Conservation (phyloP, 2,113 vertebrate genomes). For the Poeciliopsis occidentalis region DNA sequence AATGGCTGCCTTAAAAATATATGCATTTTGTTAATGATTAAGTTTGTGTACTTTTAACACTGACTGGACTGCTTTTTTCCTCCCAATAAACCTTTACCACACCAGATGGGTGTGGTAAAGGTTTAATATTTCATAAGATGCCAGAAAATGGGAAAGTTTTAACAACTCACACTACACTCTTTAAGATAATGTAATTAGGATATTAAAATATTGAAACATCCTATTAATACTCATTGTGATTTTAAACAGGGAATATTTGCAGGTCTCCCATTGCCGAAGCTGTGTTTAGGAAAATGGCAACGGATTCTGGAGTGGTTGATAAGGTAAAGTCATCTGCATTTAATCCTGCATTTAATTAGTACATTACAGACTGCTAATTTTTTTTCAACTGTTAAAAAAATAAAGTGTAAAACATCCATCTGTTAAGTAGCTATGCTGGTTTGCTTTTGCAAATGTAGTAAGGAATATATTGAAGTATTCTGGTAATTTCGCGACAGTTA, state of each 20-base stretch:
- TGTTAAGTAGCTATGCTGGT: not conserved
- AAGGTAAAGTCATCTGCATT: conserved; percentile 76
- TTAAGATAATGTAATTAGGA: not conserved
- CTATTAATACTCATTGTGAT: conserved; percentile 1
- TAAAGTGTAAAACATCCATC: not conserved
- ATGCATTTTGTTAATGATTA: not conserved
- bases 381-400: not conserved
- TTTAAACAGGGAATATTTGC: conserved; percentile 92
- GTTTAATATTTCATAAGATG: no score
- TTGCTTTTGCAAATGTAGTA: not conserved
- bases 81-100: not conserved
- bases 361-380: not conserved
- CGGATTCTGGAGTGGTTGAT: conserved; percentile 83
- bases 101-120: no score
- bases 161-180: not conserved
- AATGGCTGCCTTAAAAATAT: not conserved
- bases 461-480: not conserved
- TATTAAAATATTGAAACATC: not conserved
- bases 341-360: not conserved
- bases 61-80: not conserved
- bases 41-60: not conserved
- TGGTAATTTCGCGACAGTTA: not conserved
- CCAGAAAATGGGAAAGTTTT: not conserved
- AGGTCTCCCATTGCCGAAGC: conserved; percentile 97
- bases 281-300: conserved; percentile 91